Evolutionary conservation across 1,140 invertebrate species (phyloP), one percentile per base, ranked within the genome.

Genomic region (Drosophila oshimai): DNA sequence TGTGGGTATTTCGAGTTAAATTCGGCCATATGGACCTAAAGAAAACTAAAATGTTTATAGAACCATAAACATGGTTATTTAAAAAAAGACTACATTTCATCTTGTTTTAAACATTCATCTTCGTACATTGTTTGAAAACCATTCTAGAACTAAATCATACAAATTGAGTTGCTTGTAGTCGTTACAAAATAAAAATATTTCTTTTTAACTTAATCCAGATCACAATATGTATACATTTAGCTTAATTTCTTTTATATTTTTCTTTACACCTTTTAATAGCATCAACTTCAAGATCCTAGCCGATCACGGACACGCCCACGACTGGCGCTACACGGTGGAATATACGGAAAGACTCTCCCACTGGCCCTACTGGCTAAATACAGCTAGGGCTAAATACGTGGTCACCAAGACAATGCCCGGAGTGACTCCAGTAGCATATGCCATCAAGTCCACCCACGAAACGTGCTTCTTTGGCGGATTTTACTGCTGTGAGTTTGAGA

Each of bases 241-340:
- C n/a, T n/a, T n/a, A 17, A 34, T 6, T 7, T 13, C 3, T 5
- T 13, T 6, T 7, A 7, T 3, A 3, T 4, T 0, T 0, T 17
- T 15, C n/a, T 15, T 12, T 28, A n/a, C n/a, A n/a, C n/a, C 26
- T 55, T 87, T 91, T 34, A 12, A 4, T 49, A 95, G 94, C 78
- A 89, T 92, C 2, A 92, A 93, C 74, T 95, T 95, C 71, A 92
- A 92, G 51, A 92, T 95, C 20, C 87, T 93, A 2, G 81, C 92
- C 0, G 94, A 95, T 87, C 93, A 92, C 73, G 94, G 94, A 1
- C 94, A 94, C 86, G 93, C 93, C 61, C 92, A 94, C 47, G 92
- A 94, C 67, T 95, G 95, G 95, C 93, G 94, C 68, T 96, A 95
- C 86, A 93, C 93, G 0, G 94, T 94, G 0, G 72, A 92, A 61